Base-by-base conservation (phyloP, 2,888 invertebrate species). In the Diplazon laetatorius region DNA sequence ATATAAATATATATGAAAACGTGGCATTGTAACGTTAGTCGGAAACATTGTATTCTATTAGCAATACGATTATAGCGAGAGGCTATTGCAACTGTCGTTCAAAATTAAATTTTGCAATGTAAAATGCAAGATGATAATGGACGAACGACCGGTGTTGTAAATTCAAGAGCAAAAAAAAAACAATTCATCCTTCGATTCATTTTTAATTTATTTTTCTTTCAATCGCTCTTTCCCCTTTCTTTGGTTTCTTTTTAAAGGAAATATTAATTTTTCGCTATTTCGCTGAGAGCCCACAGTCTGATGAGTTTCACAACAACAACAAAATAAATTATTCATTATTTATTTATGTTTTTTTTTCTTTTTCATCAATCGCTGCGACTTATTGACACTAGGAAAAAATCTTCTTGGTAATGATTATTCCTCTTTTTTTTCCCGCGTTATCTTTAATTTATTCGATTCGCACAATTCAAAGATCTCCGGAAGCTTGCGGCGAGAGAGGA, bases 21-120 rank as follows among this genome's bases (percentile, higher is more conserved):
- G 59, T 73, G 65, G 73, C 73, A 59, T 57, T 65, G 72, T 42
- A 46, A 72, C 57, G 62, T 14, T 48, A 37, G 59, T 59, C 69
- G 59, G 46, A 48, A 46, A 48, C 44, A 59, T 52, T 30, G 30
- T 55, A 71, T 52, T 71, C 52, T 50, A 50, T 30, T 42, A 60
- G 60, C 52, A 62, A 62, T 71, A 44, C 60, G 22, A 12, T n/a
- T n/a, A n/a, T 62, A 52, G 42, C 8, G 22, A 63, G 22, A 63
- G 37, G 50, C 52, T 72, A 22, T 63, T 63, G 62, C 44, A 52
- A 52, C 44, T 62, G 52, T 46, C 44, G 46, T 59, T 39, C 30
- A 18, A 6, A 30, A 57, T 25, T 72, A 65, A 44, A 65, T 72
- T 65, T 44, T 37, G 18, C n/a, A 39, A 22, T 72, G 55, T 55